A percentile compares a stretch with the other conserved stretches of the same genome.
Evolutionary conservation across 2,888 invertebrate genomes (phyloP).

Genomic region (Antitype chi): DNA sequence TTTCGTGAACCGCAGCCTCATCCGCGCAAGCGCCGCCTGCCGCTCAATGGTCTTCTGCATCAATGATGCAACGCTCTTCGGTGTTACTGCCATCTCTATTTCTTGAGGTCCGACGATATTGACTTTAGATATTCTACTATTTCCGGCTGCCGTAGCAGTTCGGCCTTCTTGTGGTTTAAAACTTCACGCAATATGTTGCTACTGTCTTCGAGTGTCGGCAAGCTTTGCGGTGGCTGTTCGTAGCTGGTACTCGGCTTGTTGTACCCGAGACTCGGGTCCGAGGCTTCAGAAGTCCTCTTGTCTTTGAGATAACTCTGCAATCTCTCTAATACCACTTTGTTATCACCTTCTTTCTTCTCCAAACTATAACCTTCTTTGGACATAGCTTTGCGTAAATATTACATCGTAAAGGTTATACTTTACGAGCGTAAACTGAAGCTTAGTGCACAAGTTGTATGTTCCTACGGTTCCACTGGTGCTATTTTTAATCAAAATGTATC

Average conservation of each 20-base stretch:
- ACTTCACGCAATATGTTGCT: conserved; percentile 86
- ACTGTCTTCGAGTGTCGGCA: conserved; percentile 79
- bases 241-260: conserved; percentile 85
- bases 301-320: conserved; percentile 88
- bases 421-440: neutral
- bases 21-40: conserved; percentile 81
- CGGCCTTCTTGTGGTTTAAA: conserved; percentile 87
- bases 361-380: conserved; percentile 89
- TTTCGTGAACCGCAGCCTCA: conserved; percentile 84
- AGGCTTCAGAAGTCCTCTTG: conserved; percentile 82
- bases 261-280: conserved; percentile 77
- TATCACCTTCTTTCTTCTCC: conserved; percentile 88
- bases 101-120: conserved; percentile 84
- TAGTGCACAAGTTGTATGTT: conserved; percentile 11
- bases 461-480: neutral
- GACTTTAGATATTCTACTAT: conserved; percentile 84
- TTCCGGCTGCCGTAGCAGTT: conserved; percentile 87
- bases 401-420: conserved; percentile 64
- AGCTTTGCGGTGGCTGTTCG: conserved; percentile 76
- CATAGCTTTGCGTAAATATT: conserved; percentile 78
- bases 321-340: conserved; percentile 87
- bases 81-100: conserved; percentile 85
- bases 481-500: conserved; percentile 17
- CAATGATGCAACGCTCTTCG: conserved; percentile 84
- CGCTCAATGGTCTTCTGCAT: conserved; percentile 86